Evolutionary conservation across 1,140 invertebrate species (phyloP).

Genomic region (Neodiprion lecontei): DNA sequence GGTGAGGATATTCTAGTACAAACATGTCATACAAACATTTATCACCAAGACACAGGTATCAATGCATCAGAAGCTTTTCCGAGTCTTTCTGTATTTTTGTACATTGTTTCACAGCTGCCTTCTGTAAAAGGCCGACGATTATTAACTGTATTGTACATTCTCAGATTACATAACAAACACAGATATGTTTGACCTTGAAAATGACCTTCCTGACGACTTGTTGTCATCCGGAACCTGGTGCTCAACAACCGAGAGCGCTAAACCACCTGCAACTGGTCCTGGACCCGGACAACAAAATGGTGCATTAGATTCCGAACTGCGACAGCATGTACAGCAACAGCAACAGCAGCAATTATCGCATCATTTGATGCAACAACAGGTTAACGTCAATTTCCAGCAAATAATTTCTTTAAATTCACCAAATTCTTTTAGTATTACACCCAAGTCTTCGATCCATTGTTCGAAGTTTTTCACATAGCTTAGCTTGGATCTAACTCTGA

Average conservation of each 20-base stretch:
- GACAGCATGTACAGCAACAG: slow-evolving; percentile 61
- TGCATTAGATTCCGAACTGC: slow-evolving; percentile 65
- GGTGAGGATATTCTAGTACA: too few species aligned
- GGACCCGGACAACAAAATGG: slow-evolving; percentile 79
- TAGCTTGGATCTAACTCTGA: too few species aligned
- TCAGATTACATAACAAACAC: slow-evolving; percentile 72
- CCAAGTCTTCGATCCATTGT: too few species aligned
- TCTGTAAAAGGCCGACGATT: neutral
- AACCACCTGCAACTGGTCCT: slow-evolving; percentile 78
- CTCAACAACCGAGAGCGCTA: slow-evolving; percentile 64
- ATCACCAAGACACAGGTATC: too few species aligned
- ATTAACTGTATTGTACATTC: slow-evolving; percentile 32
- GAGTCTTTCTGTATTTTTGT: too few species aligned
- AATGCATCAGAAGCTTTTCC: too few species aligned
- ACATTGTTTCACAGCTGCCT: too few species aligned
- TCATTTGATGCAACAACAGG: slow-evolving; percentile 50
- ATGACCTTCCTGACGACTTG: slow-evolving; percentile 91
- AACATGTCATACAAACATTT: too few species aligned
- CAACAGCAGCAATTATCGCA: slow-evolving; percentile 49
- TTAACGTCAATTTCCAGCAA: neutral
- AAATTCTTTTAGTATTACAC: neutral
- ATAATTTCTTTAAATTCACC: neutral
- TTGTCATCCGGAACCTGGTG: slow-evolving; percentile 77
- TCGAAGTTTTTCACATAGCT: too few species aligned
- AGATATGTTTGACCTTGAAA: slow-evolving; percentile 87